phyloP scores from a whole-genome alignment of 2,888 invertebrate genomes.

The Xanthia icteritia region DNA sequence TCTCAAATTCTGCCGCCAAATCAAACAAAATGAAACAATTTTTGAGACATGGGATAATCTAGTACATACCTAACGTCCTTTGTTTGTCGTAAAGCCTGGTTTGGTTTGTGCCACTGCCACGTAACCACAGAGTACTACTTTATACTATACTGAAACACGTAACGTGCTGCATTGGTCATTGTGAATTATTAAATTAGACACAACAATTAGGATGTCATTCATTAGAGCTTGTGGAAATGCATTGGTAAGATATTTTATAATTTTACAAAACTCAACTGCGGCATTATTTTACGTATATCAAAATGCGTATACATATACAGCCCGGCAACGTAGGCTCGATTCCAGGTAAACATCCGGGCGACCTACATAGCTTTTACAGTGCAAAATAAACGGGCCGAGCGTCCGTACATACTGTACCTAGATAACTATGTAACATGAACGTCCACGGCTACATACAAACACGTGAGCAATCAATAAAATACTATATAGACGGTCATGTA shows the following conservation, averaged over 20 bases:
- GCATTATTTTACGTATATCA: background rate
- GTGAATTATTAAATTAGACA: background rate
- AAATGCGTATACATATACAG: slow-evolving; percentile 14
- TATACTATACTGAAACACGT: no score
- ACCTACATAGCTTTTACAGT: slow-evolving; percentile 71
- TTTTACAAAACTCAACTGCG: background rate
- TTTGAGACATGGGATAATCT: background rate
- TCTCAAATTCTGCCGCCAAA: background rate
- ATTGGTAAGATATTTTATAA: background rate
- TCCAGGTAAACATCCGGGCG: slow-evolving; percentile 63
- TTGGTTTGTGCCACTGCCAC: background rate
- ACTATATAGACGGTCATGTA: slow-evolving; percentile 66
- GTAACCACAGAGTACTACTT: background rate
- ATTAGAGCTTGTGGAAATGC: background rate
- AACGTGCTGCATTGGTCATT: background rate
- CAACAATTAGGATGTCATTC: background rate
- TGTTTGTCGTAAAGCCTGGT: background rate
- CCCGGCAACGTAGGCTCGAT: slow-evolving; percentile 30
- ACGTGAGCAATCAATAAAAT: slow-evolving; percentile 74
- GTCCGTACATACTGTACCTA: slow-evolving; percentile 62
- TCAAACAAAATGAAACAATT: background rate
- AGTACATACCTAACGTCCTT: background rate
- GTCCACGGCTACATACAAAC: slow-evolving; percentile 70
- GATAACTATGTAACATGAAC: slow-evolving; percentile 75
- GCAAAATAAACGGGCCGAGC: slow-evolving; percentile 73